Evolutionary conservation across 2,888 invertebrate genomes (phyloP).

Genomic region (Rhamnusium bicolor): DNA sequence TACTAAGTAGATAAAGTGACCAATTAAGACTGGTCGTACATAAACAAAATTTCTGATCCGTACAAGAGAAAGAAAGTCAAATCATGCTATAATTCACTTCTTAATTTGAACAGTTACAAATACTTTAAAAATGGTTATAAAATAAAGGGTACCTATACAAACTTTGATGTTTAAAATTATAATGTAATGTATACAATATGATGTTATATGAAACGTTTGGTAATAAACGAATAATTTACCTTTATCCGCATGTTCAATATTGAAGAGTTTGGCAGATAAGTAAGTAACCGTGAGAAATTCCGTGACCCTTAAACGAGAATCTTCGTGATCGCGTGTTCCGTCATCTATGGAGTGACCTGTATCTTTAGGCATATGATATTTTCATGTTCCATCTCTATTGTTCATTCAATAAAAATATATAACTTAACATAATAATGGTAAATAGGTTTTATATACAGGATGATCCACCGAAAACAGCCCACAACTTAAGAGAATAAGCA

Average conservation of each 20-base stretch:
- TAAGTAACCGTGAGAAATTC: constrained; percentile 48
- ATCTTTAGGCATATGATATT: constrained; percentile 47
- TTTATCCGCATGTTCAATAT: constrained; percentile 14
- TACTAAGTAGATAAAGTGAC: too few relatives aligned
- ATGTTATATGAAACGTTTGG: constrained; percentile 15
- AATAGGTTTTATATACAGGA: constrained; percentile 6
- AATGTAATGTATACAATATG: background rate
- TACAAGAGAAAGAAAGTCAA: background rate
- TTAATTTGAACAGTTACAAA: background rate
- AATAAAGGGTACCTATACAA: background rate
- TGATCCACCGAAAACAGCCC: too few relatives aligned
- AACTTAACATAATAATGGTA: constrained; percentile 30
- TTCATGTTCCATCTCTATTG: constrained; percentile 36
- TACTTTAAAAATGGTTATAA: background rate
- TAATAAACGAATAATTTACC: constrained; percentile 27
- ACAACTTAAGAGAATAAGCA: too few relatives aligned
- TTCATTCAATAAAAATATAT: constrained; percentile 27
- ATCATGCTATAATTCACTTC: background rate
- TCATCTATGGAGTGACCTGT: constrained; percentile 44
- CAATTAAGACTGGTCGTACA: too few relatives aligned
- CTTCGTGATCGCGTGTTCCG: constrained; percentile 48
- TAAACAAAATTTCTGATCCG: too few relatives aligned
- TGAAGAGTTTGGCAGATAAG: constrained; percentile 30
- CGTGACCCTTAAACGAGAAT: constrained; percentile 34
- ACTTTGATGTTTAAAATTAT: background rate